Conservation (phyloP, 1,140 invertebrate species). For the Hestina assimilis region DNA sequence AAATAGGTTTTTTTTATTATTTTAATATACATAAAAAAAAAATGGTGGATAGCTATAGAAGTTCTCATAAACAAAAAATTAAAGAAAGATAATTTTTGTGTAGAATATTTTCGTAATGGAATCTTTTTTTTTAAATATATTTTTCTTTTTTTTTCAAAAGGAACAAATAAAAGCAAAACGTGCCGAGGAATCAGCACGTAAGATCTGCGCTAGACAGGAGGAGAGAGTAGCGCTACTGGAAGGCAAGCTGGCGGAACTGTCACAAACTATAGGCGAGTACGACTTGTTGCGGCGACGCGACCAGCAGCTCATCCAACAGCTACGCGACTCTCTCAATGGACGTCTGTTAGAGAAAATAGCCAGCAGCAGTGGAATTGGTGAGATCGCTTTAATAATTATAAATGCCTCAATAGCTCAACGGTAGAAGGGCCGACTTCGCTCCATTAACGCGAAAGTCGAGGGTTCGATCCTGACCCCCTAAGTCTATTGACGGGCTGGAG, state of each 20-base stretch:
- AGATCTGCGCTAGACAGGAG: conserved; percentile 84
- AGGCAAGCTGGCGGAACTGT: conserved; percentile 87
- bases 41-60: too few relatives aligned
- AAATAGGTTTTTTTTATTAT: too few relatives aligned
- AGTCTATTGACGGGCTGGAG: too few relatives aligned
- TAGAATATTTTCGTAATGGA: too few relatives aligned
- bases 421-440: too few relatives aligned
- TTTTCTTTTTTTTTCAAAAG: conserved; percentile 47
- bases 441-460: too few relatives aligned
- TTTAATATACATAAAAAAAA: too few relatives aligned
- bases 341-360: conserved; percentile 45
- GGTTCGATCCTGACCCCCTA: too few relatives aligned
- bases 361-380: conserved; percentile 25
- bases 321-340: conserved; percentile 80
- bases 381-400: conserved; percentile 1
- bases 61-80: too few relatives aligned
- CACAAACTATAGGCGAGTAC: conserved; percentile 87
- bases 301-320: conserved; percentile 85
- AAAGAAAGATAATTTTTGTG: too few relatives aligned
- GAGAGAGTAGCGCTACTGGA: conserved; percentile 88
- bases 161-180: conserved; percentile 83
- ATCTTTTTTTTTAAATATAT: too few relatives aligned
- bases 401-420: background rate
- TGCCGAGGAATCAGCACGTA: conserved; percentile 84
- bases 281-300: conserved; percentile 86